phyloP scores from a whole-genome alignment of 2,888 invertebrate genomes.

The Drosophila anomalata region DNA sequence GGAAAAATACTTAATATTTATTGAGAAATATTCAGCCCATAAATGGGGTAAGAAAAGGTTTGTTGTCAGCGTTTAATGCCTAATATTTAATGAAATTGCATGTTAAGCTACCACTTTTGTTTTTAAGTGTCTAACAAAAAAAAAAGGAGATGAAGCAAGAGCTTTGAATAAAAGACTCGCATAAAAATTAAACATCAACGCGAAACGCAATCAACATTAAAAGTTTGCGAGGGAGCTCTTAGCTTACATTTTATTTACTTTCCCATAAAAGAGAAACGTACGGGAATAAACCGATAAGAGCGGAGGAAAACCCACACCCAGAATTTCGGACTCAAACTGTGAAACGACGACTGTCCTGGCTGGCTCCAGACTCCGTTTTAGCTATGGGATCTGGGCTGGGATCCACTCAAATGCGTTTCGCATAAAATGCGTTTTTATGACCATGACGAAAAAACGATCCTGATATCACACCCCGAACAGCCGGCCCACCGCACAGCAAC shows the following conservation, averaged over 20 bases:
- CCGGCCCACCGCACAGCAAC: conserved; percentile 43
- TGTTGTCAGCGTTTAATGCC: not conserved
- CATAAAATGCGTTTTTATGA: conserved; percentile 81
- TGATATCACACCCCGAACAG: conserved; percentile 52
- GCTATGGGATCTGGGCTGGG: conserved; percentile 17
- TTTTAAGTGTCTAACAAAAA: not conserved
- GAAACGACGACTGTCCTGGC: not conserved
- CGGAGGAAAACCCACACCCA: conserved; percentile 15
- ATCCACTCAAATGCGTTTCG: conserved; percentile 72
- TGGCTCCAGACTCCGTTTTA: conserved; percentile 24
- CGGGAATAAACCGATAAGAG: conserved; percentile 46
- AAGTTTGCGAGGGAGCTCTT: conserved; percentile 66
- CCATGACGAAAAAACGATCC: conserved; percentile 77
- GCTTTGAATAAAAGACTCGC: conserved; percentile 46
- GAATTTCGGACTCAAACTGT: conserved; percentile 10
- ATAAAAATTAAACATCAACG: conserved; percentile 74
- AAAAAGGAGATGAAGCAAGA: conserved; percentile 4
- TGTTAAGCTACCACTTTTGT: not conserved
- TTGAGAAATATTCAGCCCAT: not conserved
- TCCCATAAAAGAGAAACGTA: conserved; percentile 65
- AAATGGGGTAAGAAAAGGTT: not conserved
- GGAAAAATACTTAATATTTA: not conserved
- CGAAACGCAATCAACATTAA: conserved; percentile 77
- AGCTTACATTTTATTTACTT: conserved; percentile 67
- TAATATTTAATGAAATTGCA: not conserved